Evolutionary conservation across 2,797 vertebrate species (phyloP).

Genomic region (Champsocephalus esox): DNA sequence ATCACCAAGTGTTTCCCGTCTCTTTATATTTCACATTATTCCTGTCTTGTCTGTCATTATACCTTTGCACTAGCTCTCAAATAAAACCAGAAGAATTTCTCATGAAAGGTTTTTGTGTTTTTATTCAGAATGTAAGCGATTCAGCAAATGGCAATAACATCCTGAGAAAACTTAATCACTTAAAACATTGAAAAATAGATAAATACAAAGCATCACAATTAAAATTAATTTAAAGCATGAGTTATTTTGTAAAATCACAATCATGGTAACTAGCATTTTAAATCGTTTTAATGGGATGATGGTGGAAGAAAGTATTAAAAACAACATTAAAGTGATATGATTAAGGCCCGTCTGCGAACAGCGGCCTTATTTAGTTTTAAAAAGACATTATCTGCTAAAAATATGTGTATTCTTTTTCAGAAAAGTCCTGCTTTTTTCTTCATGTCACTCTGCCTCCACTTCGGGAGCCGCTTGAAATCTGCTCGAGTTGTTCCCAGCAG

Average conservation of each 20-base stretch:
- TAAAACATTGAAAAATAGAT: constrained; percentile 37
- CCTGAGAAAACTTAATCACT: constrained; percentile 21
- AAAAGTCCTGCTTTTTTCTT: constrained; percentile 93
- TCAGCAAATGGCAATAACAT: constrained; percentile 17
- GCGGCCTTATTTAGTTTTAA: constrained; percentile 1
- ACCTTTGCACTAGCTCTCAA: constrained; percentile 58
- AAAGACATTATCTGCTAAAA: not conserved
- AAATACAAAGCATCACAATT: constrained; percentile 44
- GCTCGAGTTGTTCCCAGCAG: constrained; percentile 88
- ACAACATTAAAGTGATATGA: not conserved
- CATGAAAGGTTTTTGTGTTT: constrained; percentile 28
- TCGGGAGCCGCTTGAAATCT: constrained; percentile 89
- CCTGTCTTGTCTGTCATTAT: constrained; percentile 8
- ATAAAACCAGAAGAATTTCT: constrained; percentile 61
- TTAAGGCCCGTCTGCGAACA: not conserved
- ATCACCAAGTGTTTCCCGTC: constrained; percentile 13
- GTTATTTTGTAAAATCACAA: constrained; percentile 1
- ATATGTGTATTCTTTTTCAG: constrained; percentile 70
- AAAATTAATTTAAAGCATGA: constrained; percentile 11
- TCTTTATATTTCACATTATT: constrained; percentile 4
- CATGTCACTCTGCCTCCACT: constrained; percentile 91
- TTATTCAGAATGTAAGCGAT: constrained; percentile 59
- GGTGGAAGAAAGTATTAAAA: not conserved
- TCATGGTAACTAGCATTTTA: constrained; percentile 9
- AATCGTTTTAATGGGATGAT: constrained; percentile 24